Percentiles rank a stretch among this genome's conserved stretches.
These are phyloP conservation scores for Drosophila neocordata DNA, from an alignment of 1,140 invertebrate species.

Conservation along the genomic window DNA sequence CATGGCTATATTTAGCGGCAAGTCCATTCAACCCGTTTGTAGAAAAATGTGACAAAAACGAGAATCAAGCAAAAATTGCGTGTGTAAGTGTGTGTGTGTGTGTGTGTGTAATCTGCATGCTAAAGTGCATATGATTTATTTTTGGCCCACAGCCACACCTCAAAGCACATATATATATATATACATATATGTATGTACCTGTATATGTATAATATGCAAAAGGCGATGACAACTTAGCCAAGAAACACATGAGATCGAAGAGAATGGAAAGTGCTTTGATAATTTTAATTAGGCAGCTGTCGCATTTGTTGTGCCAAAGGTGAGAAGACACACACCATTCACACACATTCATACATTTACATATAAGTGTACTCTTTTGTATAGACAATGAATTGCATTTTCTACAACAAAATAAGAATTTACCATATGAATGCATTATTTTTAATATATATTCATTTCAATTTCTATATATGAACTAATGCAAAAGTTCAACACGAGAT, in stretches of 20 bases:
- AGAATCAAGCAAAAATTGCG: slow-evolving; percentile 37
- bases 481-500: too few relatives aligned
- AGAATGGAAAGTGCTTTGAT: slow-evolving; percentile 42
- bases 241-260: background rate
- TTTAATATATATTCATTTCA: too few relatives aligned
- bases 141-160: slow-evolving; percentile 38
- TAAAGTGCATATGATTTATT: slow-evolving; percentile 64
- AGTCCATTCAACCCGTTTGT: slow-evolving; percentile 67
- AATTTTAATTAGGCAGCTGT: slow-evolving; percentile 74
- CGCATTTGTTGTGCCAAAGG: slow-evolving; percentile 28
- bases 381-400: background rate
- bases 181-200: slow-evolving; percentile 23
- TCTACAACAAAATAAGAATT: too few relatives aligned
- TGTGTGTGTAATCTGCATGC: slow-evolving; percentile 32
- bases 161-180: background rate
- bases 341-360: background rate
- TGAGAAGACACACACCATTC: slow-evolving; percentile 19
- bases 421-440: too few relatives aligned
- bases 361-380: background rate
- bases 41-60: slow-evolving; percentile 20
- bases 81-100: background rate
- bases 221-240: background rate
- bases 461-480: too few relatives aligned
- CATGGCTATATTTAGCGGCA: slow-evolving; percentile 33
- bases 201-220: background rate